These are phyloP conservation scores for Liparis tanakae DNA, from an alignment of 2,797 vertebrate species.

Conservation along the genomic window DNA sequence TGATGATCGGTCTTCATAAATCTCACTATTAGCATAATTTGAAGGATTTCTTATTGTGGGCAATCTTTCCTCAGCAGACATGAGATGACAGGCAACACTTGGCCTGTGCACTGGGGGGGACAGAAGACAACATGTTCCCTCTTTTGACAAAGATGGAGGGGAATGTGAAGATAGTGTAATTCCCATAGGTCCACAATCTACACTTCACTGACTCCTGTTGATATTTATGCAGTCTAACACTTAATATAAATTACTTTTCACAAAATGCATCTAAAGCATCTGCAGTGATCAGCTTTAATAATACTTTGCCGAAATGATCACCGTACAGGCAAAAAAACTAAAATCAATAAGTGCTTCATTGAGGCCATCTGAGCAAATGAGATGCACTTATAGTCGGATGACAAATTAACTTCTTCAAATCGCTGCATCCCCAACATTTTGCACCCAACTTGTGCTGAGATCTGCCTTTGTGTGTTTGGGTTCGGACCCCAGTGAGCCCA, in stretches of 20 bases:
- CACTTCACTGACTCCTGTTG: neutral
- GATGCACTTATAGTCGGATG: neutral
- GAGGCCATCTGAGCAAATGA: conserved; percentile 11
- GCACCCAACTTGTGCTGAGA: conserved; percentile 17
- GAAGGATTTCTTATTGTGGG: conserved; percentile 23
- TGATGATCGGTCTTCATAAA: conserved; percentile 44
- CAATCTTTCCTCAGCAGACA: conserved; percentile 27
- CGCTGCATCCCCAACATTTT: neutral
- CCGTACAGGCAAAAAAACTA: neutral
- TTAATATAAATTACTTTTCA: neutral
- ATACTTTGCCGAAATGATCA: neutral
- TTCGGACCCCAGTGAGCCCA: conserved; percentile 41
- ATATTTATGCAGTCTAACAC: neutral
- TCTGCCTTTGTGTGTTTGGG: conserved; percentile 24
- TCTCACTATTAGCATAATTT: conserved; percentile 44
- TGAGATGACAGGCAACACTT: conserved; percentile 33
- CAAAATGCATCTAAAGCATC: neutral
- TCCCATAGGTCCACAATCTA: neutral
- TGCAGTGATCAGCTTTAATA: neutral
- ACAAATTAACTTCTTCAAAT: conserved; percentile 12
- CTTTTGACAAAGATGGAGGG: conserved; percentile 25
- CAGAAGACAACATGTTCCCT: conserved; percentile 63
- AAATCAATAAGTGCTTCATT: conserved; percentile 28
- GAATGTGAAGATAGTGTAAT: conserved; percentile 32
- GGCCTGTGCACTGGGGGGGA: conserved; percentile 14